These are phyloP conservation scores for Stramonita haemastoma DNA, from an alignment of 2,888 invertebrate genomes.

Conservation along the genomic window DNA sequence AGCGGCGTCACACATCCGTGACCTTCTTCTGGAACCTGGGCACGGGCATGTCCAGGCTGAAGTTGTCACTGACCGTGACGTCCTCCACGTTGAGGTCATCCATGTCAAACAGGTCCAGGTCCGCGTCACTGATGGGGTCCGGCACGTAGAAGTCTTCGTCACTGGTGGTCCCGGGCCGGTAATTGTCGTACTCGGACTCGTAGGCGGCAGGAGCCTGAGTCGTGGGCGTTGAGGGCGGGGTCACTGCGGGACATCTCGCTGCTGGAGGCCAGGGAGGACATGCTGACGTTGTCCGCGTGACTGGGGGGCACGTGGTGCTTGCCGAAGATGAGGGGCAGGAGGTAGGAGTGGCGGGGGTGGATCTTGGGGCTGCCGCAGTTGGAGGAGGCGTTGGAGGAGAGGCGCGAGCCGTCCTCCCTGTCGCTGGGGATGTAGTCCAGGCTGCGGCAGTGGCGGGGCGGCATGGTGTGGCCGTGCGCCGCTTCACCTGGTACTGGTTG, in stretches of 20 bases:
- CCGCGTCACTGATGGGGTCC: constrained; percentile 76
- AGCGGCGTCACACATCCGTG: constrained; percentile 62
- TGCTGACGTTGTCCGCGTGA: constrained; percentile 72
- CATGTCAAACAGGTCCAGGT: constrained; percentile 73
- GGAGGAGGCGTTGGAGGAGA: constrained; percentile 59
- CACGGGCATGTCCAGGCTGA: constrained; percentile 72
- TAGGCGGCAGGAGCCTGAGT: constrained; percentile 82
- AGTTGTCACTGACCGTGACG: constrained; percentile 75
- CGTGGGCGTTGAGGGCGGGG: constrained; percentile 70
- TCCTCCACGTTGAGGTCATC: constrained; percentile 76
- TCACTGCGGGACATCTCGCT: constrained; percentile 77
- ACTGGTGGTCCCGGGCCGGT: constrained; percentile 79
- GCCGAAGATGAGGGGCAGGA: constrained; percentile 65
- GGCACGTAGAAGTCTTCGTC: constrained; percentile 78
- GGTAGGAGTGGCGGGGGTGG: constrained; percentile 58
- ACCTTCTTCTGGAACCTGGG: constrained; percentile 66
- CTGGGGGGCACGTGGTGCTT: constrained; percentile 52
- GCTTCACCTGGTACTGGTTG: constrained; percentile 64
- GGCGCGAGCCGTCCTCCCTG: constrained; percentile 66
- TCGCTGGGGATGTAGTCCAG: constrained; percentile 76
- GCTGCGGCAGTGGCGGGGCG: constrained; percentile 73
- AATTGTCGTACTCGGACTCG: constrained; percentile 86
- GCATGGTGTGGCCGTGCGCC: constrained; percentile 65
- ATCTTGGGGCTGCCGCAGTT: constrained; percentile 69
- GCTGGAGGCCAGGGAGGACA: constrained; percentile 74